Conservation (phyloP, 2,113 vertebrate genomes). For the Uria lomvia region DNA sequence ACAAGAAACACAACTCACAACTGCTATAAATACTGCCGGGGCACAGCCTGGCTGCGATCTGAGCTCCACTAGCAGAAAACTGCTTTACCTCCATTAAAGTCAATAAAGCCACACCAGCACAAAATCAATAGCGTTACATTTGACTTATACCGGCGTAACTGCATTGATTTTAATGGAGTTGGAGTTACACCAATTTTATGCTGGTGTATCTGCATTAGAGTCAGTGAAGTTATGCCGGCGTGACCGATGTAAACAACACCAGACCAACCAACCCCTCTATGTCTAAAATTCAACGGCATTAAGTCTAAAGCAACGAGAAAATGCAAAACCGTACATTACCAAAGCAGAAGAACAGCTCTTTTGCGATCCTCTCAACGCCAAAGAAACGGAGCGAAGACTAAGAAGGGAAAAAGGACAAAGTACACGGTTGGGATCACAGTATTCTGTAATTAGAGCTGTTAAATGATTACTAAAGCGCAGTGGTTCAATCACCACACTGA, state of each 20-base stretch:
- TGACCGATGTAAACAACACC: not conserved
- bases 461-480: constrained; percentile 55
- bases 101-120: constrained; percentile 25
- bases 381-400: not conserved
- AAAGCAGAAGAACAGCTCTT: not conserved
- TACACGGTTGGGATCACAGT: constrained; percentile 49
- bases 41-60: accelerated
- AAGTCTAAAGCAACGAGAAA: not conserved
- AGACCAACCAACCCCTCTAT: not conserved
- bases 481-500: constrained; percentile 40
- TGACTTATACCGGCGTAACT: not conserved
- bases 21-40: not conserved
- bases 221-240: not conserved
- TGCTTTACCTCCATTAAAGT: not conserved
- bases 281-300: not conserved
- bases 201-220: constrained; percentile 9
- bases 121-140: not conserved
- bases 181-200: constrained; percentile 37
- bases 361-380: not conserved
- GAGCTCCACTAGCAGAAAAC: not conserved
- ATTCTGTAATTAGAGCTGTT: constrained; percentile 66
- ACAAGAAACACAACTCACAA: not conserved
- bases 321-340: constrained; percentile 50
- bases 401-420: constrained; percentile 71
- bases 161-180: not conserved